A percentile compares a stretch with the other conserved stretches of the same genome.
Evolutionary conservation across 1,140 invertebrate genomes (phyloP).

Genomic region (Drosophila lacteicornis): DNA sequence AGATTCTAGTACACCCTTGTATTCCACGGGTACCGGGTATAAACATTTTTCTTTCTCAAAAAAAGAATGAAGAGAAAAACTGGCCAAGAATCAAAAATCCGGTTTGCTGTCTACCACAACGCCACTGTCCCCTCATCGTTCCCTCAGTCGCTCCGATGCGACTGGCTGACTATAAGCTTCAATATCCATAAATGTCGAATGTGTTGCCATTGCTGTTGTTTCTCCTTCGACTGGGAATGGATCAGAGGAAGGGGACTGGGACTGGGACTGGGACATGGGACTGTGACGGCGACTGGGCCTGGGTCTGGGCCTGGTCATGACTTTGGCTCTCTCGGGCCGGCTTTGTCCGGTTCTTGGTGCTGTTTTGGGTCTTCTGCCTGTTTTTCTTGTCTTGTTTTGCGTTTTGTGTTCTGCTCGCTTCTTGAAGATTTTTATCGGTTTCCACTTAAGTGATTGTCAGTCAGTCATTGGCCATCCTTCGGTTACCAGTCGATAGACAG

Average conservation of each 20-base stretch:
- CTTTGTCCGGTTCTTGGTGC: slow-evolving; percentile 47
- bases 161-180: slow-evolving; percentile 77
- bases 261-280: slow-evolving; percentile 9
- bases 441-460: slow-evolving; percentile 83
- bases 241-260: not conserved
- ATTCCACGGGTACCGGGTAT: not conserved
- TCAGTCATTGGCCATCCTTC: slow-evolving; percentile 71
- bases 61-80: slow-evolving; percentile 29
- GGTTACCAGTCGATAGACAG: slow-evolving; percentile 52
- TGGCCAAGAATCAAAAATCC: slow-evolving; percentile 57
- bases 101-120: slow-evolving; percentile 62
- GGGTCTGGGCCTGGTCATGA: slow-evolving; percentile 65
- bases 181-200: slow-evolving; percentile 83
- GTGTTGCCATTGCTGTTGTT: slow-evolving; percentile 58
- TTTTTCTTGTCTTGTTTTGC: slow-evolving; percentile 23
- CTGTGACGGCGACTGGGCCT: slow-evolving; percentile 17
- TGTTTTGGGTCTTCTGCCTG: slow-evolving; percentile 40
- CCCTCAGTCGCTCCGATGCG: slow-evolving; percentile 1
- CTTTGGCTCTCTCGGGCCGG: slow-evolving; percentile 57
- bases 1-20: not conserved
- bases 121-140: slow-evolving; percentile 10
- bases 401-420: slow-evolving; percentile 41
- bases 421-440: slow-evolving; percentile 81
- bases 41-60: slow-evolving; percentile 13
- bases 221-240: slow-evolving; percentile 35